These are phyloP conservation scores for Bombus difficillimus DNA, from an alignment of 1,140 invertebrate species.

Conservation along the genomic window DNA sequence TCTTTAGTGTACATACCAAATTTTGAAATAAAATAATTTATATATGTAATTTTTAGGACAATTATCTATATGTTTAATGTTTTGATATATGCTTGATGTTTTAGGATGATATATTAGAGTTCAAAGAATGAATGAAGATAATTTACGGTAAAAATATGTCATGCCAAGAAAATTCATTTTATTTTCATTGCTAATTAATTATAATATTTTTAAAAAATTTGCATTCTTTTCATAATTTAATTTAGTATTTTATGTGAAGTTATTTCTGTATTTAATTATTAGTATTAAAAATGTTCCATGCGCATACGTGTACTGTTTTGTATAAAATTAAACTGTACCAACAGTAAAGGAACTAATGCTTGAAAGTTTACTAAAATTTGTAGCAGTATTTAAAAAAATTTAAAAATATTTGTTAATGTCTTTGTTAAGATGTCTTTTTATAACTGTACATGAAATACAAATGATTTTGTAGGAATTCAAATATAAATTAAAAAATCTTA, in stretches of 20 bases:
- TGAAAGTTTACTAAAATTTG: neutral
- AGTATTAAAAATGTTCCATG: neutral
- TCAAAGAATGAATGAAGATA: neutral
- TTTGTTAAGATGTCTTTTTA: neutral
- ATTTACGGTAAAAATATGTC: neutral
- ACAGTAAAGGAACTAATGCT: no score
- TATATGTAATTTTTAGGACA: conserved; percentile 1
- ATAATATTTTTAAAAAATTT: neutral
- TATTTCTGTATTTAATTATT: conserved; percentile 9
- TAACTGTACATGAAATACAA: neutral
- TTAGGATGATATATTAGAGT: conserved; percentile 6
- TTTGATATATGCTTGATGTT: conserved; percentile 1
- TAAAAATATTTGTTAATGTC: neutral
- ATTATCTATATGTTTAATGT: neutral
- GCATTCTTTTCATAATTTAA: neutral
- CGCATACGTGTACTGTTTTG: neutral
- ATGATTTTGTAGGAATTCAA: neutral
- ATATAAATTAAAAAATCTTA: neutral
- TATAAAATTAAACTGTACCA: neutral
- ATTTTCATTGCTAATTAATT: neutral
- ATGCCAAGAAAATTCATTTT: neutral
- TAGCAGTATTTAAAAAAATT: neutral
- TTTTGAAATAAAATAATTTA: conserved; percentile 29
- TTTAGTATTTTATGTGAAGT: neutral
- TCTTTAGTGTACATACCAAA: conserved; percentile 46